Base-by-base conservation (phyloP, 2,888 invertebrate species). In the Cheilosia variabilis region DNA sequence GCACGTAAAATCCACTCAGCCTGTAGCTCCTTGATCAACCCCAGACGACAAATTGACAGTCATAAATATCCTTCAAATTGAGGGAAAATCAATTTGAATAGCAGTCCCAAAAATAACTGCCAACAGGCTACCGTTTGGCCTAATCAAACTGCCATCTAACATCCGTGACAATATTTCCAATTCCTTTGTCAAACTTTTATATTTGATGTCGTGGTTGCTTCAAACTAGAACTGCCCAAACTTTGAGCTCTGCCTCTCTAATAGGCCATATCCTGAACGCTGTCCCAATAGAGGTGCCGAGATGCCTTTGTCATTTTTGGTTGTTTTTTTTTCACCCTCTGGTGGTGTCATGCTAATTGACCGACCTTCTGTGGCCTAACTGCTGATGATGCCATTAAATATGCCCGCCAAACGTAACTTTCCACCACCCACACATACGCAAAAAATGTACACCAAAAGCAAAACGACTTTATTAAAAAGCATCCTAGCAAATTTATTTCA, bases 391-490 rank as follows among this genome's bases (percentile, higher is more conserved):
- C 63, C 55, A 53, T 62, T 73, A 73, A 73, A 55, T 47, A 65
- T 47, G 24, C 45, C 37, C 24, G 63, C 63, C 24, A 55, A 73
- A 34, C 10, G 62, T 19, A 15, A 62, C 19, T 13, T 3, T 4
- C 22, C 15, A 66, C 24, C 65, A 43, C 15, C 45, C 66, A 55
- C 68, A 63, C 43, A 43, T 17, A 55, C 72, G 58, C 58, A 47
- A 3, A 31, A 10, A 58, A 66, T 43, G 13, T 27, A 27, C 41
- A 6, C 24, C 52, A 22, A 37, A 34, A 47, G 7, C 57, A 57
- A 58, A 65, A 73, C 78, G 69, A 45, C 79, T 83, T 83, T 78
- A 83, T 83, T 83, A 72, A 83, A 83, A 83, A 78, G 78, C 60
- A 71, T 66, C 66, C 77, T 55, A 13, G 66, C 57, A 79, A 83